phyloP scores from a whole-genome alignment of 2,797 vertebrate genomes.

The Taeniopygia guttata region DNA sequence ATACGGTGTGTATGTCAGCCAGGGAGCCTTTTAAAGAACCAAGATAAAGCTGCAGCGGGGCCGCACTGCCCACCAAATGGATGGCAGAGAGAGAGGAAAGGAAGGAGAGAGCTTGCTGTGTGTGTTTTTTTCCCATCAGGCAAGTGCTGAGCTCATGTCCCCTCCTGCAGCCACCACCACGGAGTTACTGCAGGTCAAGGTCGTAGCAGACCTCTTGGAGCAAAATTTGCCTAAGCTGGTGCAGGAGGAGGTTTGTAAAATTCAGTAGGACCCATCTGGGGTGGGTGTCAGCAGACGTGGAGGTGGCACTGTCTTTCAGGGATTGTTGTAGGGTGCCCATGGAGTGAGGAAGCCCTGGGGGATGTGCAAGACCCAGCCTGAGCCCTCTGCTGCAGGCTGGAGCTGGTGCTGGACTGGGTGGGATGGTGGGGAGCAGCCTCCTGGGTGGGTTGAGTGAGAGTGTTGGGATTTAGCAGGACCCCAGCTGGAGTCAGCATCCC shows the following conservation, averaged over 20 bases:
- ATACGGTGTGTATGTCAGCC: slow-evolving; percentile 53
- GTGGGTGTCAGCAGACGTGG: rapidly evolving
- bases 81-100: slow-evolving; percentile 18
- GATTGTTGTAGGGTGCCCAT: rapidly evolving
- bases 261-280: background rate
- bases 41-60: slow-evolving; percentile 55
- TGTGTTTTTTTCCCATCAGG: slow-evolving; percentile 4
- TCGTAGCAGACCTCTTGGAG: background rate
- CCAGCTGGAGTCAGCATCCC: background rate
- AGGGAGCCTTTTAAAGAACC: slow-evolving; percentile 56
- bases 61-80: slow-evolving; percentile 55
- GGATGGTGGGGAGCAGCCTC: background rate
- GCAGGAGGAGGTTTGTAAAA: background rate
- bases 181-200: slow-evolving; percentile 47
- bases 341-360: background rate
- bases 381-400: background rate
- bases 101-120: slow-evolving; percentile 4
- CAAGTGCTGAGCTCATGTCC: slow-evolving; percentile 39
- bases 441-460: background rate
- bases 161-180: slow-evolving; percentile 25
- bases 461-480: background rate
- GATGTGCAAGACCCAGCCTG: background rate
- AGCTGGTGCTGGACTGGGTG: background rate
- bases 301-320: background rate
- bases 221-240: background rate